Evolutionary conservation across 2,797 vertebrate genomes (phyloP).

Genomic region (Channa striata): DNA sequence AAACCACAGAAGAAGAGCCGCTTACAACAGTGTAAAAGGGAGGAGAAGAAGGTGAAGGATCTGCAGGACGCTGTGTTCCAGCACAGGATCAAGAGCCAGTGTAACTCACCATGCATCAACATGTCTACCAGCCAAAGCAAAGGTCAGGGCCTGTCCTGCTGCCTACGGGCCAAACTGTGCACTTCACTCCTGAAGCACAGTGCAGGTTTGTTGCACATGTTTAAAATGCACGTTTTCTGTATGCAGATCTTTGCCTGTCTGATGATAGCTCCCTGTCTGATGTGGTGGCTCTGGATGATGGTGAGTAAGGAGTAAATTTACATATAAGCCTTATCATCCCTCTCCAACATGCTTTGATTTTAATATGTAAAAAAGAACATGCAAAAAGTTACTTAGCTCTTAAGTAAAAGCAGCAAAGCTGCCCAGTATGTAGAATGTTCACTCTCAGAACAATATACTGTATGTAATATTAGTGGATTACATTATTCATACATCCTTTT

Average conservation of each 20-base stretch:
- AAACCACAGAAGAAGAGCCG: conserved; percentile 90
- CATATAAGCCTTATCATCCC: neutral
- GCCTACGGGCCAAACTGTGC: conserved; percentile 24
- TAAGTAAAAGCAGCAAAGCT: neutral
- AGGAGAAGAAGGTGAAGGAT: conserved; percentile 90
- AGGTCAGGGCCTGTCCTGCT: conserved; percentile 71
- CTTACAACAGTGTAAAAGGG: conserved; percentile 85
- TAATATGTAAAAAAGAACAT: too few species aligned
- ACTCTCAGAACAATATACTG: too few species aligned
- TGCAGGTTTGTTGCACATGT: neutral
- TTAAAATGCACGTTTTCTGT: conserved; percentile 34
- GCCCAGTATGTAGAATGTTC: too few species aligned
- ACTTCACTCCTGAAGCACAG: neutral
- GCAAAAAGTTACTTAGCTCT: neutral
- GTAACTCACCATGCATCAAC: conserved; percentile 67
- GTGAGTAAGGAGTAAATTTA: conserved; percentile 72
- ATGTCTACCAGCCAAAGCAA: conserved; percentile 59
- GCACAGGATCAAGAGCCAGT: conserved; percentile 75
- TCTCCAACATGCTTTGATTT: neutral
- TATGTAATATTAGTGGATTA: too few species aligned
- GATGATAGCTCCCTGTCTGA: conserved; percentile 92
- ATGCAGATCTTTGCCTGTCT: conserved; percentile 81
- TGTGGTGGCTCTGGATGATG: conserved; percentile 87
- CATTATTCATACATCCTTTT: too few species aligned
- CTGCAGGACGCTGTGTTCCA: conserved; percentile 88